Evolutionary conservation across 2,888 invertebrate genomes (phyloP).

Genomic region (Trissolcus japonicus): DNA sequence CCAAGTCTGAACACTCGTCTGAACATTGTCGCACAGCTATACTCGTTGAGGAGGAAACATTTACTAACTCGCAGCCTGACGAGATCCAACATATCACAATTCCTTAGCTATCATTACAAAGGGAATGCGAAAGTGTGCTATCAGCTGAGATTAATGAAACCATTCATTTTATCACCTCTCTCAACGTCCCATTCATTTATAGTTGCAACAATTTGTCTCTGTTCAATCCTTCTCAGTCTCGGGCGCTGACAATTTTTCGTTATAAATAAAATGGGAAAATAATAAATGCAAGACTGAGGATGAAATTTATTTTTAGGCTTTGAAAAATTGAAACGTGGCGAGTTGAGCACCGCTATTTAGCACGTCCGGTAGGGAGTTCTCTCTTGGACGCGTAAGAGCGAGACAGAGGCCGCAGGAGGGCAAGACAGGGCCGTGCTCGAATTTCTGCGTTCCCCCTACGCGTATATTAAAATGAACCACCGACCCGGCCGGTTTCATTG

Average conservation of each 20-base stretch:
- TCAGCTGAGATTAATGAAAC: constrained; percentile 19
- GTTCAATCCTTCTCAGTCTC: too few species aligned
- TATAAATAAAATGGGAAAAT: too few species aligned
- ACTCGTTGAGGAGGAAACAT: constrained; percentile 26
- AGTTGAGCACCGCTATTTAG: constrained; percentile 53
- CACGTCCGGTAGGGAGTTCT: constrained; percentile 52
- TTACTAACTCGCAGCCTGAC: constrained; percentile 14
- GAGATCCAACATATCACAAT: constrained; percentile 25
- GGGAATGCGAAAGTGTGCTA: constrained; percentile 23
- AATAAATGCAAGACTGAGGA: too few species aligned
- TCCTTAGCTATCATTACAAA: constrained; percentile 20
- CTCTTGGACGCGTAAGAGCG: constrained; percentile 41
- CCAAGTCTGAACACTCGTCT: constrained; percentile 24
- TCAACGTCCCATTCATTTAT: too few species aligned
- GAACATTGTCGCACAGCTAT: constrained; percentile 21
- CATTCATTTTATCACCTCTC: constrained; percentile 16
- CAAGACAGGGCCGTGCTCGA: constrained; percentile 54
- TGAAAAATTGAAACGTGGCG: constrained; percentile 13
- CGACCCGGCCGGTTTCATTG: constrained; percentile 60
- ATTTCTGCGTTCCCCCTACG: constrained; percentile 48
- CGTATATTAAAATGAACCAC: constrained; percentile 57
- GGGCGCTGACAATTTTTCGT: background rate
- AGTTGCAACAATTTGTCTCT: too few species aligned
- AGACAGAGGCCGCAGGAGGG: constrained; percentile 47
- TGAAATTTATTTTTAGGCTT: background rate